Evolutionary conservation across 2,113 vertebrate species (phyloP).

Genomic region (Eudyptes chrysolophus): DNA sequence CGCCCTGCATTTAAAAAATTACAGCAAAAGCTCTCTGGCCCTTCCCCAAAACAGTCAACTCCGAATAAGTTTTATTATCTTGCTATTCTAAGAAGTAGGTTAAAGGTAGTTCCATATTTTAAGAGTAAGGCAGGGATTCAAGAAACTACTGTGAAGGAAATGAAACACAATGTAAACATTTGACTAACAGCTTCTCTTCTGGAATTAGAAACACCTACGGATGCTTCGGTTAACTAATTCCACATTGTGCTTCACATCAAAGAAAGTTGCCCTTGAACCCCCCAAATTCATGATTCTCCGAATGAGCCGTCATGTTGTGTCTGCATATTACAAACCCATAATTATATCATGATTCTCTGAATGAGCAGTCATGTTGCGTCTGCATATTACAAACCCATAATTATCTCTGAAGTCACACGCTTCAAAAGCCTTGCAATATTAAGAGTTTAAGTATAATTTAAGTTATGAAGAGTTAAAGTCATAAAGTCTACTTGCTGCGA

Average conservation of each 20-base stretch:
- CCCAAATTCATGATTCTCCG: not conserved
- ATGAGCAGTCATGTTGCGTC: not conserved
- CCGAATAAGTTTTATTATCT: not conserved
- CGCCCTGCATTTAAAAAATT: not conserved
- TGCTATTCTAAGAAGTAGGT: not conserved
- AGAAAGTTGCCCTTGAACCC: slow-evolving; percentile 34
- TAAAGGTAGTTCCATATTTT: not conserved
- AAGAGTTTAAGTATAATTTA: not conserved
- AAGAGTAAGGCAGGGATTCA: slow-evolving; percentile 8
- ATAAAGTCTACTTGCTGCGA: not conserved
- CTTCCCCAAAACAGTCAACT: not conserved
- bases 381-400: not conserved
- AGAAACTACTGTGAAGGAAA: slow-evolving; percentile 50
- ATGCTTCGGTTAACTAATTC: slow-evolving; percentile 43
- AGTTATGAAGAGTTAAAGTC: not conserved
- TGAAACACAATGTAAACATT: slow-evolving; percentile 48
- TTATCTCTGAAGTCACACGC: not conserved
- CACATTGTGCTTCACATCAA: slow-evolving; percentile 17
- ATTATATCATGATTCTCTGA: slow-evolving; percentile 8
- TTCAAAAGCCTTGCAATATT: slow-evolving; percentile 5
- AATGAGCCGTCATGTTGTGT: not conserved
- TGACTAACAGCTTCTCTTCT: slow-evolving; percentile 55
- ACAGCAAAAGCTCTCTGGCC: not conserved
- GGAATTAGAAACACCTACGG: slow-evolving; percentile 26
- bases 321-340: not conserved